Evolutionary conservation across 2,888 invertebrate species (phyloP), one percentile per base, ranked within the genome.

Genomic region (Sarcophaga subvicina): DNA sequence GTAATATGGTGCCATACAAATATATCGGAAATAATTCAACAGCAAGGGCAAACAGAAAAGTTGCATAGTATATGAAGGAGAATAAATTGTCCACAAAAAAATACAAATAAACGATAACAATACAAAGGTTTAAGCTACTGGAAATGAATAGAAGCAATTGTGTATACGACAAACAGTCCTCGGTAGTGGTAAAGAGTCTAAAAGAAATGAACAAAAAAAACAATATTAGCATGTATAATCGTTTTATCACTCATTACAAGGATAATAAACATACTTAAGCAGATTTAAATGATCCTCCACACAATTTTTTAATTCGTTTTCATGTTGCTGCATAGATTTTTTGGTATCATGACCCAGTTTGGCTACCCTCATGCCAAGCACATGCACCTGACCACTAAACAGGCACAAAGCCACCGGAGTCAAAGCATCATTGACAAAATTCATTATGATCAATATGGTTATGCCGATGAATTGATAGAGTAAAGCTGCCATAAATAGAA

Each of bases 11-110:
- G 67, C 89, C 89, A 59, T 86, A 89, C 72, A 89, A 88, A 72
- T 88, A 89, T 59, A 83, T 79, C 0, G 89, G 89, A 71, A 88
- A 89, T 11, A 89, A 14, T 54, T 89, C 89, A 11, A 88, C 62
- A 47, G 11, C 60, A 59, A 88, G 72, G 59, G 88, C 89, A 5
- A 82, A 1, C 25, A 83, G 66, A 49, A 86, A 88, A 0, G 66
- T 63, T 8, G 82, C 59, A 73, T 87, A 89, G 20, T 88, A 89
- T n/a, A 83, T 62, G 27, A 75, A 85, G 4, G 80, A 60, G 10
- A 85, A 67, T 2, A 88, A 54, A 49, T 70, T 88, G 11, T 89
- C 85, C 4, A 76, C 87, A 70, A 71, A 88, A 64, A 88, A 88
- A n/a, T 88, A 63, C 11, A 89, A 49, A 71, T 85, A 88, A 2